Evolutionary conservation across 2,113 vertebrate species (phyloP).

Genomic region (Plestiodon gilberti): DNA sequence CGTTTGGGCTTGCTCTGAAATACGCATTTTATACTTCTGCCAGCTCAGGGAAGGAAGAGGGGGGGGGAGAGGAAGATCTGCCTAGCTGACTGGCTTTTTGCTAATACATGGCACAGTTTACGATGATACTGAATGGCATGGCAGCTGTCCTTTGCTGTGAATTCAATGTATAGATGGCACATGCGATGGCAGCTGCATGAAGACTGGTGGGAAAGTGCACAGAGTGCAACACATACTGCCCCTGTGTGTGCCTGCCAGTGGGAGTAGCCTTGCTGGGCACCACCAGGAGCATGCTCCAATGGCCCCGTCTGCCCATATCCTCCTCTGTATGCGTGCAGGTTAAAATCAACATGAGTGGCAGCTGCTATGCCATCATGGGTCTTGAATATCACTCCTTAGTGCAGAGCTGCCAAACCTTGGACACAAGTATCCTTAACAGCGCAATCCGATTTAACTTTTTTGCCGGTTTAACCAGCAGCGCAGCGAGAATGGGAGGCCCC

Average conservation of each 20-base stretch:
- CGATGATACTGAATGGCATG: background rate
- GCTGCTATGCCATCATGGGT: background rate
- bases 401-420: background rate
- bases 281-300: background rate
- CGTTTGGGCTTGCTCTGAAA: conserved; percentile 16
- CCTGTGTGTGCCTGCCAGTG: too few relatives aligned
- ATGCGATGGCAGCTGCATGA: background rate
- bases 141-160: background rate
- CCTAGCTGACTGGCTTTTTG: background rate
- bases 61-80: background rate
- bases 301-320: background rate
- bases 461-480: too few relatives aligned
- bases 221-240: background rate
- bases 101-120: background rate
- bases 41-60: background rate
- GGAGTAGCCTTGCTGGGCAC: background rate
- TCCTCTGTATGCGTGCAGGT: background rate
- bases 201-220: background rate
- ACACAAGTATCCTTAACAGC: background rate
- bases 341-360: background rate
- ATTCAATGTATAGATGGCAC: too few relatives aligned
- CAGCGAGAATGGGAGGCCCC: too few relatives aligned
- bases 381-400: background rate
- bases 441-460: too few relatives aligned
- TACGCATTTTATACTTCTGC: conserved; percentile 21